Evolutionary conservation across 92 coral and sea anemone species (phyloP), one percentile per base, ranked within the genome.

Genomic region (Siderastrea siderea): DNA sequence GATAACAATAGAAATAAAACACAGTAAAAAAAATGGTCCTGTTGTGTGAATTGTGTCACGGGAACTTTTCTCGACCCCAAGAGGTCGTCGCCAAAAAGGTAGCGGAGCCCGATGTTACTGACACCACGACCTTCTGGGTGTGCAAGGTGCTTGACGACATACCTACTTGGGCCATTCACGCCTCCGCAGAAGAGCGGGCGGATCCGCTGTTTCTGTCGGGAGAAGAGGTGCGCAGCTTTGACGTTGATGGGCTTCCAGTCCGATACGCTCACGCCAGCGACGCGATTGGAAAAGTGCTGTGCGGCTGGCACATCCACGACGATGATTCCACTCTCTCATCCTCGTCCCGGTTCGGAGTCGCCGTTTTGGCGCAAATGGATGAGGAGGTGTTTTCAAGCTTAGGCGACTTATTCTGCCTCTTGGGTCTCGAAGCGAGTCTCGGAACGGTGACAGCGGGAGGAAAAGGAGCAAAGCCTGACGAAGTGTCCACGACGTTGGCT

Each of bases 241-340:
- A 26, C 51, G 66, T 75, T 11, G 13, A 59, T 2, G 16, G 49
- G 9, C 54, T 75, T 52, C 80, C 80, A 2, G 80, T 75, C 15
- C 45, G 48, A 3, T 75, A 75, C 48, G 11, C 3, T 8, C 80
- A 75, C 47, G 1, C 7, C 14, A 75, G 64, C 64, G 62, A 75
- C 7, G 66, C 80, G 49, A 55, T 75, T 6, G 80, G 80, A 1
- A 47, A 19, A 47, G 80, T 59, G 4, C 45, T 75, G 15, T 75
- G 54, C 7, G 80, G 80, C 9, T 75, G 80, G 80, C 80, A 75
- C 66, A 59, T 75, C 10, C 80, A 75, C 51, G 54, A 66, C 66
- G 5, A 5, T 38, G 80, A 57, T 26, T 26, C 38, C 38, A 26
- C 38, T 26, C 38, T 26, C 0, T 26, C 38, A 26, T 26, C 38